Conservation (phyloP, 2,113 vertebrate species). For the Oncorhynchus mykiss region DNA sequence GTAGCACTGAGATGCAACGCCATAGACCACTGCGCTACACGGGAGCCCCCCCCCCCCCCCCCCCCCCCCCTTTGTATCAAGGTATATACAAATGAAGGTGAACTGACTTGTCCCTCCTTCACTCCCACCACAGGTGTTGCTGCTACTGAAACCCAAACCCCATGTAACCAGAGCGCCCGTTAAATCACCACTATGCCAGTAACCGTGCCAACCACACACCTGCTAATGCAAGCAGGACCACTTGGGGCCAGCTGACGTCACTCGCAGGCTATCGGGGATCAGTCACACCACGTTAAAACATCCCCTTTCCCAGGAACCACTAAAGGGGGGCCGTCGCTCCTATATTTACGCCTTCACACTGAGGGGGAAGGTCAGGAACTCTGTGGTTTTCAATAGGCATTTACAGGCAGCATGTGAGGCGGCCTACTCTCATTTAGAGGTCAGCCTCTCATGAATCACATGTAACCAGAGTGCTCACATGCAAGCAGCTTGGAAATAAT, state of each 20-base stretch:
- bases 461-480: not conserved
- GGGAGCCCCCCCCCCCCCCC: too few relatives aligned
- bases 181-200: conserved; percentile 41
- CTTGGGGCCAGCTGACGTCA: conserved; percentile 23
- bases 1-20: too few relatives aligned
- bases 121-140: not conserved
- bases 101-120: conserved; percentile 15
- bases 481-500: not conserved
- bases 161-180: conserved; percentile 31
- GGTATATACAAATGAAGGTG: not conserved
- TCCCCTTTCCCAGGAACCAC: conserved; percentile 34
- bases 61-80: too few relatives aligned
- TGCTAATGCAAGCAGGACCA: conserved; percentile 42
- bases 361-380: conserved; percentile 17
- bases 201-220: conserved; percentile 39
- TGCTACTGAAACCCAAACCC: conserved; percentile 34
- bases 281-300: conserved; percentile 26
- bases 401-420: conserved; percentile 25
- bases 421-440: conserved; percentile 23
- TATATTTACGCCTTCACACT: conserved; percentile 37
- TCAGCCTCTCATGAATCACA: not conserved
- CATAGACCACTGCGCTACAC: too few relatives aligned
- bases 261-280: conserved; percentile 18
- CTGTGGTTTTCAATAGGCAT: conserved; percentile 36
- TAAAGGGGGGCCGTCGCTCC: conserved; percentile 28